These are phyloP conservation scores for Drosophila gunungcola DNA, from an alignment of 1,140 invertebrate genomes.

Conservation along the genomic window DNA sequence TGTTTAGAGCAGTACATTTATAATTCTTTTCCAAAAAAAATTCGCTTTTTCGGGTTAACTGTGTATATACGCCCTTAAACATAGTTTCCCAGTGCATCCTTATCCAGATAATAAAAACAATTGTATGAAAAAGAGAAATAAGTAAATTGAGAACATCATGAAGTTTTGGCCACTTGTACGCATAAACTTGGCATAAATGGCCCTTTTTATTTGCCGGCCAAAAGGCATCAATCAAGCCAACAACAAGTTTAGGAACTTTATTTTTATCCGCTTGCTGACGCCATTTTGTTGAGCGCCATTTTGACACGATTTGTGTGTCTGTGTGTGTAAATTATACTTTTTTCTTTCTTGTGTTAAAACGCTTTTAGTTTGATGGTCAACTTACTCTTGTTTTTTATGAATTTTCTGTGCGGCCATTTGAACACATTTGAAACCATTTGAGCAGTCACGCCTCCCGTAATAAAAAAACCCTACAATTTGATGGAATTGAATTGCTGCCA, in stretches of 20 bases:
- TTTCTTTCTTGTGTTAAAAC: conserved; percentile 24
- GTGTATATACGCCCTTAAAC: too few species aligned
- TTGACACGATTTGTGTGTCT: conserved; percentile 26
- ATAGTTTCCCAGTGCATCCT: too few species aligned
- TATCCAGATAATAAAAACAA: background rate
- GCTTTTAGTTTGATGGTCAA: conserved; percentile 46
- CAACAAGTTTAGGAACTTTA: conserved; percentile 35
- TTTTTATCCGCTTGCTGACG: conserved; percentile 37
- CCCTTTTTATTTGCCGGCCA: conserved; percentile 29
- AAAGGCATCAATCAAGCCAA: conserved; percentile 44
- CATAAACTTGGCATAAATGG: conserved; percentile 20
- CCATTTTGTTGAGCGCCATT: conserved; percentile 47
- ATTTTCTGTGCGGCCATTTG: conserved; percentile 15
- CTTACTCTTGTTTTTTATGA: conserved; percentile 27
- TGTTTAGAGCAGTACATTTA: too few species aligned
- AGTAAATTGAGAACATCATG: background rate
- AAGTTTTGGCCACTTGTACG: background rate
- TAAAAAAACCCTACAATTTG: conserved; percentile 8
- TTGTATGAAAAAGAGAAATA: background rate
- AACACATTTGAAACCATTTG: conserved; percentile 30
- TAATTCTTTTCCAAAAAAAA: too few species aligned
- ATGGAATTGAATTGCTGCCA: conserved; percentile 39
- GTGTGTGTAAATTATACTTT: conserved; percentile 3
- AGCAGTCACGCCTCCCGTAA: conserved; percentile 14
- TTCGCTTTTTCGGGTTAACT: too few species aligned